phyloP scores from a whole-genome alignment of 2,888 invertebrate species.

The Machimus atricapillus region DNA sequence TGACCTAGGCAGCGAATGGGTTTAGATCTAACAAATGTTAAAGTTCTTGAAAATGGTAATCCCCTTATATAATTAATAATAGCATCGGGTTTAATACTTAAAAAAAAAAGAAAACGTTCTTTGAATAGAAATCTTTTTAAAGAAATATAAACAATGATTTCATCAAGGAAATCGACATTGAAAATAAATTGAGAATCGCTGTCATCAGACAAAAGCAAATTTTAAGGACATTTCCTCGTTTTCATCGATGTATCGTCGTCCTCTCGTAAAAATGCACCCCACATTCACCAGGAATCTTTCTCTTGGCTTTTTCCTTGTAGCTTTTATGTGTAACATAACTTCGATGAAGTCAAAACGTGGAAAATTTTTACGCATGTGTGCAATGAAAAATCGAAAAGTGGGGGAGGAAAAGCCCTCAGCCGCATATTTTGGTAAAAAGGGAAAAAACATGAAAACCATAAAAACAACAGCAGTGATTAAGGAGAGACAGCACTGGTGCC shows the following conservation, averaged over 20 bases:
- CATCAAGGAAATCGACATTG: not conserved
- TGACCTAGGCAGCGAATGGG: too few relatives aligned
- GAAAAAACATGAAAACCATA: slow-evolving; percentile 25
- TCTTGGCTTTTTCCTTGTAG: not conserved
- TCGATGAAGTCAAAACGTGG: slow-evolving; percentile 40
- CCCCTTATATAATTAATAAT: too few relatives aligned
- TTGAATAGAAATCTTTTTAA: not conserved
- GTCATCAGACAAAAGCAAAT: slow-evolving; percentile 19
- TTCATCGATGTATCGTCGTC: slow-evolving; percentile 36
- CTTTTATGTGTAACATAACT: not conserved
- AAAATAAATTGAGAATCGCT: slow-evolving; percentile 39
- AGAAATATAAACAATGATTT: not conserved
- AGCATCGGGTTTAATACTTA: too few relatives aligned
- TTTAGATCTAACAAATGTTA: too few relatives aligned
- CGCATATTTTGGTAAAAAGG: slow-evolving; percentile 45
- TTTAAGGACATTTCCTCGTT: not conserved
- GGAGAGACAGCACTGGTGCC: slow-evolving; percentile 19
- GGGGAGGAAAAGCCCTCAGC: slow-evolving; percentile 29
- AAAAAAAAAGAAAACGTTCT: too few relatives aligned
- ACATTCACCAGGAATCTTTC: not conserved
- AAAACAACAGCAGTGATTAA: slow-evolving; percentile 25
- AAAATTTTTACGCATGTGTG: slow-evolving; percentile 45
- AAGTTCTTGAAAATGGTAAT: too few relatives aligned
- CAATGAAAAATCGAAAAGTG: slow-evolving; percentile 44
- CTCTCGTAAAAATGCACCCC: slow-evolving; percentile 1